phyloP scores from a whole-genome alignment of 1,140 invertebrate genomes.

The Drosophila serrata region DNA sequence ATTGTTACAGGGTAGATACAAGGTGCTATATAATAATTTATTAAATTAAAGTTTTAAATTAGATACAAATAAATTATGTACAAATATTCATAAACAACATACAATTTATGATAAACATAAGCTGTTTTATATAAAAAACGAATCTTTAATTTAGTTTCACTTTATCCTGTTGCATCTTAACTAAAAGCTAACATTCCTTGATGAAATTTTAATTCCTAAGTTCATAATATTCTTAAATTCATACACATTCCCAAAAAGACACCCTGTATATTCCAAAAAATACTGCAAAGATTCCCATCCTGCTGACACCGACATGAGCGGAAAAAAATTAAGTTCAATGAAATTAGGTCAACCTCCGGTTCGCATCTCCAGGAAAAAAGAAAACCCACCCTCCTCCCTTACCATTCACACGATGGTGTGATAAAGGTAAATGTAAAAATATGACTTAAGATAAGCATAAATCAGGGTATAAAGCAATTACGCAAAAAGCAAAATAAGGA shows the following conservation, averaged over 20 bases:
- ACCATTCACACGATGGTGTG: conserved; percentile 27
- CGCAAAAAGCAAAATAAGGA: conserved; percentile 30
- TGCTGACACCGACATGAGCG: conserved; percentile 26
- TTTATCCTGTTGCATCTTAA: no score
- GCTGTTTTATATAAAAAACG: not conserved
- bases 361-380: conserved; percentile 1
- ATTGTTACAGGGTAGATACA: conserved; percentile 37
- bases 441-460: conserved; percentile 80
- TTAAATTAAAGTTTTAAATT: not conserved
- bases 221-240: not conserved
- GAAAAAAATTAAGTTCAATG: conserved; percentile 71
- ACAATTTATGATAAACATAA: no score
- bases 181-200: not conserved
- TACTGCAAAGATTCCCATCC: not conserved
- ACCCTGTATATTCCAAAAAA: conserved; percentile 28
- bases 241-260: not conserved
- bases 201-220: not conserved
- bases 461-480: conserved; percentile 78
- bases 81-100: not conserved
- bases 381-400: conserved; percentile 1
- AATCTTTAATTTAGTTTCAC: no score
- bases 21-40: not conserved
- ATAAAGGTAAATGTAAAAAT: conserved; percentile 81
- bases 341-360: conserved; percentile 68
- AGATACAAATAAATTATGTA: not conserved